Base-by-base conservation (phyloP, 2,113 vertebrate species). In the Catharus fuscescens region DNA sequence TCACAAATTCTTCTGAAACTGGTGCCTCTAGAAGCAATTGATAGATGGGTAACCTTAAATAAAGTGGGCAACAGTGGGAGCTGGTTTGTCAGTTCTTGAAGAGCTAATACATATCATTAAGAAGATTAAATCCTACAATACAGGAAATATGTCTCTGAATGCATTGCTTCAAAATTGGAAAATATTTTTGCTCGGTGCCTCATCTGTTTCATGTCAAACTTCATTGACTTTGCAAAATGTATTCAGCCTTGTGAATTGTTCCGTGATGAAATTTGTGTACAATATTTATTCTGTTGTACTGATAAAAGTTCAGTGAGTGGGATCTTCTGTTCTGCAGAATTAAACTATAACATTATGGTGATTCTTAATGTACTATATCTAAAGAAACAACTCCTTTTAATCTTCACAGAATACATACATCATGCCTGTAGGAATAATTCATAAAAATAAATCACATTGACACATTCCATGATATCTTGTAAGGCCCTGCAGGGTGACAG, bases 401-500 rank as follows among this genome's bases (percentile, higher is more conserved):
- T 94, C 76, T 86, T 90, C 80, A 90, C 29, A 28, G 60, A 88
- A 90, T 93, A 73, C 26, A 80, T 93, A 88, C 65, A 83, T 73
- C 70, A 66, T 88, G 85, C 95, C 91, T 47, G 73, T 80, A 86
- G 94, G 91, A 97, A 66, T 80, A 93, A 80, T 80, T 92, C 72
- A 65, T 86, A 95, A 94, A 95, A 93, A 90, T 96, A 97, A 96
- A 96, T 96, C 95, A 94, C 82, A 86, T n/a, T 94, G 96, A 96
- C 94, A 97, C 71, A 62, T 97, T 92, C 91, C 24, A 77, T 88
- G 96, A 14, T 93, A 77, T 93, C 65, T 86, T 62, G 26, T 70
- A 84, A 61, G 82, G 72, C 92, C 90, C 96, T 95, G 92, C 84
- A 95, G 93, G 87, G 65, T 95, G 77, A 54, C 84, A 87, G 79